Evolutionary conservation across 2,888 invertebrate species (phyloP).

Genomic region (Athripsodes cinereus): DNA sequence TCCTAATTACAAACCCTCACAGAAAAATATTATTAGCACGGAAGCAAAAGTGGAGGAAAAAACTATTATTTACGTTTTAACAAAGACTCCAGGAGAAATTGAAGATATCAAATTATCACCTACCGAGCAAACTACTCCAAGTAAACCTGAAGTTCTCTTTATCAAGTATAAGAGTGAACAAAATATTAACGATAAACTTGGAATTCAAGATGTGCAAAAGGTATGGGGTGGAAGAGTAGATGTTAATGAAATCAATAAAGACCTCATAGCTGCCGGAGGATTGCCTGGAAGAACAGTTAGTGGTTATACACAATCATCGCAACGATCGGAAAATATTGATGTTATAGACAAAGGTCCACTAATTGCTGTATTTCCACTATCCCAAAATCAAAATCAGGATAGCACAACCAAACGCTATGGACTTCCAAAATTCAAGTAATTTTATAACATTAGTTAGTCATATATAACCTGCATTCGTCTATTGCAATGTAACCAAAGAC

Average conservation of each 20-base stretch:
- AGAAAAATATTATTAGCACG: not conserved
- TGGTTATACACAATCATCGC: not conserved
- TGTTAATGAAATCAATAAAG: slow-evolving; percentile 13
- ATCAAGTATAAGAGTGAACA: slow-evolving; percentile 30
- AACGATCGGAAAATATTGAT: not conserved
- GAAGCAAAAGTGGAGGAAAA: slow-evolving; percentile 18
- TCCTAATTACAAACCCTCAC: not conserved
- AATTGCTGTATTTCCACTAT: too few relatives aligned
- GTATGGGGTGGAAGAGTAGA: slow-evolving; percentile 6
- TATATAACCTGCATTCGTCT: too few relatives aligned
- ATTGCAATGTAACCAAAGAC: too few relatives aligned
- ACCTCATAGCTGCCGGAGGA: slow-evolving; percentile 12
- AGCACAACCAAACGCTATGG: too few relatives aligned
- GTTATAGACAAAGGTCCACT: not conserved
- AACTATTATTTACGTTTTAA: slow-evolving; percentile 21
- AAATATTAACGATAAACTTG: slow-evolving; percentile 11
- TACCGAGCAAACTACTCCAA: slow-evolving; percentile 1
- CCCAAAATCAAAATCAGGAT: too few relatives aligned
- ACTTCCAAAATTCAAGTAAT: too few relatives aligned
- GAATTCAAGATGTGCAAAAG: slow-evolving; percentile 1
- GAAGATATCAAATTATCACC: slow-evolving; percentile 9
- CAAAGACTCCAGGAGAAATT: slow-evolving; percentile 9
- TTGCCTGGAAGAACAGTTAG: not conserved
- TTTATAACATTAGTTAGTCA: too few relatives aligned
- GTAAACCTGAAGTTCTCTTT: slow-evolving; percentile 35